Conservation (phyloP, 2,888 invertebrate genomes). For the Drosophila antonietae region DNA sequence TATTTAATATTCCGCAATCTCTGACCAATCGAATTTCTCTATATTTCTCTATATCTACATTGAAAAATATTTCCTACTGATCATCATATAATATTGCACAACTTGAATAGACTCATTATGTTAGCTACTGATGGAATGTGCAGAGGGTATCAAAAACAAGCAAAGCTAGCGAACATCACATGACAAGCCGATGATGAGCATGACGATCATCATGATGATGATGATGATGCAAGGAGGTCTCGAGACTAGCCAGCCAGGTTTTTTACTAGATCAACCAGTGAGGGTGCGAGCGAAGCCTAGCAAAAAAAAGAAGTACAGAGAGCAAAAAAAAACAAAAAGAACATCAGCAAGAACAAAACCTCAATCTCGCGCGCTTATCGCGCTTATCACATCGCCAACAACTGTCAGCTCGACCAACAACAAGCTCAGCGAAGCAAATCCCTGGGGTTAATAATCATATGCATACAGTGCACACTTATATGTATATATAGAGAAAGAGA, state of each 20-base stretch:
- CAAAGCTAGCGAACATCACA: constrained; percentile 62
- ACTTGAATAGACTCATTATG: background rate
- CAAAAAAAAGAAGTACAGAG: background rate
- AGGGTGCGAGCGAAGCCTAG: constrained; percentile 4
- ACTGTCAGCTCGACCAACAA: constrained; percentile 64
- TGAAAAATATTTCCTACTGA: too few species aligned
- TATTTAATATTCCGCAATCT: too few species aligned
- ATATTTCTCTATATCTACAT: background rate
- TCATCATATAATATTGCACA: background rate
- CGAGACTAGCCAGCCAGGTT: constrained; percentile 57
- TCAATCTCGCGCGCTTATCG: constrained; percentile 60
- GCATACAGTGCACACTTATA: constrained; percentile 13
- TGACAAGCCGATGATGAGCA: constrained; percentile 54
- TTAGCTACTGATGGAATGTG: background rate
- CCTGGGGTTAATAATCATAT: constrained; percentile 47
- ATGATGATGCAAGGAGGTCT: constrained; percentile 59
- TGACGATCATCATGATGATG: constrained; percentile 16
- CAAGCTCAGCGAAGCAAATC: constrained; percentile 59
- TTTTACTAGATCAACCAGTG: constrained; percentile 25
- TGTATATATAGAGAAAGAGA: constrained; percentile 1
- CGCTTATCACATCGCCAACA: constrained; percentile 73
- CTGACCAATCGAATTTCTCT: background rate
- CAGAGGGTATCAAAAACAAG: constrained; percentile 18
- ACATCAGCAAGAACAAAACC: background rate
- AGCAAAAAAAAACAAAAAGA: background rate